Conservation (phyloP, 2,797 vertebrate species). For the Helostoma temminkii region DNA sequence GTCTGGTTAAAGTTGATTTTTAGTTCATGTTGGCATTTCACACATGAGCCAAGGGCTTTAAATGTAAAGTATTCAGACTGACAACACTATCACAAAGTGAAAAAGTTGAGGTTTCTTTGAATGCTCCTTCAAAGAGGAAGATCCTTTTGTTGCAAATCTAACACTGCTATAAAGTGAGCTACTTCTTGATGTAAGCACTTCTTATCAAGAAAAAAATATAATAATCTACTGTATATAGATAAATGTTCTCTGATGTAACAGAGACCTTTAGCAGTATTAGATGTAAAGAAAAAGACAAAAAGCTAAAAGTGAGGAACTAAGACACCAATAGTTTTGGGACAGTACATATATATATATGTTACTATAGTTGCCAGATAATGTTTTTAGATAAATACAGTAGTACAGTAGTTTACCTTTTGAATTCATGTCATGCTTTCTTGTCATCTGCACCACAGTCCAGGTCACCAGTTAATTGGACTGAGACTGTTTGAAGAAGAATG, state of each 20-base stretch:
- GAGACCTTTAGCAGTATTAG: neutral
- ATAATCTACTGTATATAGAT: neutral
- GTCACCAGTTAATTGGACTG: no score
- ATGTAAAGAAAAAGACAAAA: no score
- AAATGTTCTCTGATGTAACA: neutral
- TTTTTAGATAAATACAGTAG: no score
- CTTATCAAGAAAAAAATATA: neutral
- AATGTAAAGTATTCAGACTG: neutral
- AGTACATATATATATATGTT: neutral
- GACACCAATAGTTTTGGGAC: neutral
- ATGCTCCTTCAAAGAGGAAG: no score
- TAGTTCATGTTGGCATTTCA: neutral
- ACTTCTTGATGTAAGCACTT: no score
- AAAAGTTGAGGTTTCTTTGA: no score
- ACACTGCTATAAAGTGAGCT: no score
- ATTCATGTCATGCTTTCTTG: neutral
- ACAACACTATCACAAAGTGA: slow-evolving; percentile 1
- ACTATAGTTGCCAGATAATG: neutral
- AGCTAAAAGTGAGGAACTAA: neutral
- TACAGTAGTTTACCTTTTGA: neutral
- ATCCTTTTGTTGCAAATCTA: no score
- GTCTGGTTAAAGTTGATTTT: neutral
- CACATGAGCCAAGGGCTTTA: neutral
- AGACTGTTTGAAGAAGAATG: no score
- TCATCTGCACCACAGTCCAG: no score